Evolutionary conservation across 2,797 vertebrate species (phyloP), one percentile per base, ranked within the genome.

Genomic region (Acanthiza pusilla): DNA sequence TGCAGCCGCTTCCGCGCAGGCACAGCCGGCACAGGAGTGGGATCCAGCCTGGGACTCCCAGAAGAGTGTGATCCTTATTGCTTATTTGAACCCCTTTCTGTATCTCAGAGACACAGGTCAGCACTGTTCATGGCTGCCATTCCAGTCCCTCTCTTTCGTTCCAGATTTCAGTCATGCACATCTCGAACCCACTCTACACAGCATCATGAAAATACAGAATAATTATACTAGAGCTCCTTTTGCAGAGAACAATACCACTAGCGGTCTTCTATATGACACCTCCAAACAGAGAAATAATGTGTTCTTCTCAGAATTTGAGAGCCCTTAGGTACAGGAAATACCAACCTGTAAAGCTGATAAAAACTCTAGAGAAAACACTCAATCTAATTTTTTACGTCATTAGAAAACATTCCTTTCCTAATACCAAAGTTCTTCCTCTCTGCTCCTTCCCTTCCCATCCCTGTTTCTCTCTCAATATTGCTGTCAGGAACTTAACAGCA

Each of bases 401-500:
- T 62, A 63, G 21, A 67, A 89, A 88, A 12, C 23, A 18, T 25
- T 67, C 5, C 15, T 27, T 58, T 6, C 19, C 16, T 43, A 42
- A 9, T 11, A 48, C n/a, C 19, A 51, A 66, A 82, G 27, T 5
- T 29, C 11, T 13, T 76, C 21, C 25, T 75, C 25, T 66, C 40
- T 70, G 8, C 16, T 55, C 51, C 29, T 32, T 71, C 53, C 8
- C 7, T 66, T 88, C 62, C 23, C 29, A 51, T 2, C 8, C 6
- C 13, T 19, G 0, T 43, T 74, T 47, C 50, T 61, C 45, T 38
- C 43, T 12, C 14, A 4, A 2, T 27, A 0, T 10, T 57, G 18
- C 8, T 43, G 45, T 23, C 22, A 85, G 53, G 5, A 51, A 2
- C 4, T 20, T 36, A 61, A 43, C 50, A 68, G 15, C 5, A 27